Percentiles rank a stretch among this genome's conserved stretches.
These are phyloP conservation scores for Oxycera nigricornis DNA, from an alignment of 2,888 invertebrate species.

Conservation along the genomic window DNA sequence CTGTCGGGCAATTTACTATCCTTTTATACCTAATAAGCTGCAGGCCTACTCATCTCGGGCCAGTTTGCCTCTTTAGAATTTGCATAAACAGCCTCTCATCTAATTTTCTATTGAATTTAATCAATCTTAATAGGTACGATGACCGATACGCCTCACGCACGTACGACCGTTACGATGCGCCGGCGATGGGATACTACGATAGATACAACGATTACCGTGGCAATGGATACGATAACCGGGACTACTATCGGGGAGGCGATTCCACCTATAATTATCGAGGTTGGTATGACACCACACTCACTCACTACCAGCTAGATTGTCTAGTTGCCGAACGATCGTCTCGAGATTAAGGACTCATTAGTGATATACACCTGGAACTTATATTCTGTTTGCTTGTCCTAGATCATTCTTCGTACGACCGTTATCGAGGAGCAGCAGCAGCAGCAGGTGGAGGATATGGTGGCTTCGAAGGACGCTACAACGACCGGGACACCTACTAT, in stretches of 20 bases:
- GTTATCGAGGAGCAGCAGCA: constrained; percentile 47
- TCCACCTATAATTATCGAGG: constrained; percentile 52
- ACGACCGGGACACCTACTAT: constrained; percentile 56
- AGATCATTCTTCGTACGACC: constrained; percentile 59
- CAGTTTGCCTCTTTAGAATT: not conserved
- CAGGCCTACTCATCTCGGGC: not conserved
- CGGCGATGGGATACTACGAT: constrained; percentile 14
- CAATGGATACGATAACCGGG: constrained; percentile 58
- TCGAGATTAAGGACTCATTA: not conserved
- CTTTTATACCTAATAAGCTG: not conserved
- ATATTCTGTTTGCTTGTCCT: not conserved
- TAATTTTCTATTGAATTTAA: constrained; percentile 18
- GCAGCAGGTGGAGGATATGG: constrained; percentile 4
- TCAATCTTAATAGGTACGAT: constrained; percentile 45
- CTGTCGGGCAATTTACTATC: not conserved
- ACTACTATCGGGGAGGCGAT: constrained; percentile 52
- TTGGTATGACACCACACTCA: too few relatives aligned
- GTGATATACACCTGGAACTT: not conserved
- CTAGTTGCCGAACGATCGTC: not conserved
- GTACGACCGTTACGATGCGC: constrained; percentile 49
- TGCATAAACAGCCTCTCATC: constrained; percentile 11
- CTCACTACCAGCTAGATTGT: not conserved
- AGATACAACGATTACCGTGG: constrained; percentile 49
- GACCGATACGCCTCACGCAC: constrained; percentile 42
- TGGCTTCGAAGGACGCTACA: constrained; percentile 51